Conservation (phyloP, 2,888 invertebrate genomes). For the Patella caerulea region DNA sequence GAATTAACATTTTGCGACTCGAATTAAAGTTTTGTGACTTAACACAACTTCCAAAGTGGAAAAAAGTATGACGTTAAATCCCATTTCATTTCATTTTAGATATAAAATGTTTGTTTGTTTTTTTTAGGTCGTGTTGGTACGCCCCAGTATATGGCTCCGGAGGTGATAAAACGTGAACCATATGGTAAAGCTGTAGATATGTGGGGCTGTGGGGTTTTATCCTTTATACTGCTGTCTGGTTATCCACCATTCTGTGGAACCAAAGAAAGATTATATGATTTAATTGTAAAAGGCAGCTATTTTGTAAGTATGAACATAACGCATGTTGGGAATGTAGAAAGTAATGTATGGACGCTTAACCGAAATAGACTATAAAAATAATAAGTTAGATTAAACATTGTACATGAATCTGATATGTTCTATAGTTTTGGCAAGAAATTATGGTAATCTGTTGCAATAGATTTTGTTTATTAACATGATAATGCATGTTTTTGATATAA, state of each 20-base stretch:
- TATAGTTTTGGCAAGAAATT: not conserved
- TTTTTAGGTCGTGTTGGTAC: slow-evolving; percentile 89
- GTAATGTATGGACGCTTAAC: not conserved
- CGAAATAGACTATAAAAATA: not conserved
- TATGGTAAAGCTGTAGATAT: slow-evolving; percentile 91
- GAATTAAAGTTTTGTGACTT: too few species aligned
- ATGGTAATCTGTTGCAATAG: not conserved
- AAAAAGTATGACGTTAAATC: too few species aligned
- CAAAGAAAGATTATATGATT: slow-evolving; percentile 91
- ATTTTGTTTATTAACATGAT: too few species aligned
- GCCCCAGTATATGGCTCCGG: slow-evolving; percentile 98
- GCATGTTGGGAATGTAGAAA: not conserved
- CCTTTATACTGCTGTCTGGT: slow-evolving; percentile 94
- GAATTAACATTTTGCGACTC: too few species aligned
- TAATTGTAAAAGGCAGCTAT: slow-evolving; percentile 76
- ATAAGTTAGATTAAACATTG: not conserved
- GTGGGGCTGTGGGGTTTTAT: slow-evolving; percentile 96
- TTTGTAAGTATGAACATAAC: slow-evolving; percentile 56
- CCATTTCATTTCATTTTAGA: too few species aligned
- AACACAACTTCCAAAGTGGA: too few species aligned
- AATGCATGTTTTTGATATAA: too few species aligned
- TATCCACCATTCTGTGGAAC: slow-evolving; percentile 96
- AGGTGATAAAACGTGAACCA: slow-evolving; percentile 90
- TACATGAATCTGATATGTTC: not conserved
- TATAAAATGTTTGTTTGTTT: too few species aligned